A percentile compares a stretch with the other conserved stretches of the same genome.
These are phyloP conservation scores for Poeciliopsis prolifica DNA, from an alignment of 2,113 vertebrate species.

Conservation along the genomic window DNA sequence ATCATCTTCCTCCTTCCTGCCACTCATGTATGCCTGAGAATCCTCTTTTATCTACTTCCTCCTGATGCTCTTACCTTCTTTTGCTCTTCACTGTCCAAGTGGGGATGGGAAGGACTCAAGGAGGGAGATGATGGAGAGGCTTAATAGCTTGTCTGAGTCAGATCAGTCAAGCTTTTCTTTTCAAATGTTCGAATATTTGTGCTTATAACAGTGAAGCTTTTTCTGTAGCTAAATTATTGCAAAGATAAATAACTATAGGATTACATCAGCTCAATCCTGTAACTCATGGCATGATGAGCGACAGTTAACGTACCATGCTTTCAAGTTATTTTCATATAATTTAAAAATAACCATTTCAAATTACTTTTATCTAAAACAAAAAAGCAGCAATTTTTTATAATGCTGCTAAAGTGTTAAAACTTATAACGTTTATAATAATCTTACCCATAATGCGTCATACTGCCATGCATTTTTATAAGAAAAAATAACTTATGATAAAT, in stretches of 20 bases:
- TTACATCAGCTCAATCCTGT: background rate
- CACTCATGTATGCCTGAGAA: conserved; percentile 6
- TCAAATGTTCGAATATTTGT: background rate
- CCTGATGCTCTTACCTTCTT: conserved; percentile 10
- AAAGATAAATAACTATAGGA: background rate
- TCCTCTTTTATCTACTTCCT: conserved; percentile 32
- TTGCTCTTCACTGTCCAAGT: conserved; percentile 24
- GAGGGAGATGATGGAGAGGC: background rate
- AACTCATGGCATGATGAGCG: background rate
- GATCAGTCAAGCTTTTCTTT: background rate
- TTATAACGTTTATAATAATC: too few relatives aligned
- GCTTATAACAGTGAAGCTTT: background rate
- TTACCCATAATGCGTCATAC: too few relatives aligned
- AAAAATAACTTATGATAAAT: too few relatives aligned
- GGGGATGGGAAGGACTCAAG: conserved; percentile 7
- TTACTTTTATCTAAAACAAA: too few relatives aligned
- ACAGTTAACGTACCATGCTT: background rate
- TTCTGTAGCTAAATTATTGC: background rate
- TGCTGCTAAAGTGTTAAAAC: too few relatives aligned
- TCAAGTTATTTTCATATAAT: too few relatives aligned
- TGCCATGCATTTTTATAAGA: too few relatives aligned
- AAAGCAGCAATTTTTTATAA: too few relatives aligned
- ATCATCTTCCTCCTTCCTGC: conserved; percentile 40
- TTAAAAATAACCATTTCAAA: too few relatives aligned
- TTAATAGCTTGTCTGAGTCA: conserved; percentile 3